Base-by-base conservation (phyloP, 2,113 vertebrate genomes). In the Myodes glareolus region DNA sequence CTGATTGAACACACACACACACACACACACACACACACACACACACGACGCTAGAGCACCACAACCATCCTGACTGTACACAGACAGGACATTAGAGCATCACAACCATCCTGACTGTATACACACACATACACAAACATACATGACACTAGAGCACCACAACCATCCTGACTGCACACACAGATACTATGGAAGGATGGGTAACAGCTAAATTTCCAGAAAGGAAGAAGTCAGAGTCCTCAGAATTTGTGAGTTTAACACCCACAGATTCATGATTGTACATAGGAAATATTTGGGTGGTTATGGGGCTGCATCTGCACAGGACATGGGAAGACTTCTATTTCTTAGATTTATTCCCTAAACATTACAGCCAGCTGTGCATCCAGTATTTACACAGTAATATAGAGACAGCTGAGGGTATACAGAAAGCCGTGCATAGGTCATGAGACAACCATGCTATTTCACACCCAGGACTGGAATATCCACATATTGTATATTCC, bases 271-370 rank as follows among this genome's bases (percentile, higher is more conserved):
- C 78, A 84, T 31, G 52, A 29, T 8, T 42, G 12, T 7, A 23
- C 7, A 76, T 17, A 25, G 23, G 23, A 93, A 58, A 29, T 58
- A 58, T 27, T 55, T 17, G 63, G 33, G 42, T 42, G 9, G 16
- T 21, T 1, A 3, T 58, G 21, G 11, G 12, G 16, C 0, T n/a
- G 3, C 31, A 50, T 52, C 13, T 39, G 47, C 2, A 36, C 52
- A 17, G 52, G 1, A 47, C 52, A 27, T 17, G 27, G 2, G 27
- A 47, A 25, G 50, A 55, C 16, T 19, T 73, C 12, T 52, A 14
- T 17, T 45, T 25, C 65, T 58, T 84, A 21, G n/a, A 10, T 16
- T 50, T 21, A 39, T 52, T 86, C 33, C 68, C 58, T 19, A 31
- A 52, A 33, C 31, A 33, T 31, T 47, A 42, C 1, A 39, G 70